These are phyloP conservation scores for Tetranychus urticae DNA, from an alignment of 1,140 invertebrate genomes.

Conservation along the genomic window DNA sequence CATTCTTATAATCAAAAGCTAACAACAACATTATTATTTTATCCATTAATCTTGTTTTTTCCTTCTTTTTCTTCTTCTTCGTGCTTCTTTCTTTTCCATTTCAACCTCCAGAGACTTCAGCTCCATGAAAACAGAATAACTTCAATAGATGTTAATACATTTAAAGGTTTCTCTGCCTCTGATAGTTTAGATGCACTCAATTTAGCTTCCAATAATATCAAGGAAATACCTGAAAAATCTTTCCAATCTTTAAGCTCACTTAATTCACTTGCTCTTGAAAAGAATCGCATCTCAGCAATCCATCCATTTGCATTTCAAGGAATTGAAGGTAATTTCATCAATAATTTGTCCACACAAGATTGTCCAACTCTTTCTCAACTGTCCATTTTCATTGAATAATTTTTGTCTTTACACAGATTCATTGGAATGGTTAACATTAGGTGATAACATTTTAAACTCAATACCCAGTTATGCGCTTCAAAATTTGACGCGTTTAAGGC, in stretches of 20 bases:
- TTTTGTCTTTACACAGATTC: constrained; percentile 32
- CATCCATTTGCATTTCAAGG: constrained; percentile 14
- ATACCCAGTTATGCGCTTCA: constrained; percentile 56
- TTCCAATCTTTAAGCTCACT: constrained; percentile 10
- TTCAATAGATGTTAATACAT: constrained; percentile 4
- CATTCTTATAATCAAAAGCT: too few species aligned
- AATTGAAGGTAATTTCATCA: constrained; percentile 32
- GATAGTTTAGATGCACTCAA: constrained; percentile 12
- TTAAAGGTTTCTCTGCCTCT: background rate
- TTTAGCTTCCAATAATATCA: constrained; percentile 12
- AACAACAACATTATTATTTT: too few species aligned
- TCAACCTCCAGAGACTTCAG: constrained; percentile 8
- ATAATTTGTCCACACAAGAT: too few species aligned
- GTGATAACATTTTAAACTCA: constrained; percentile 54
- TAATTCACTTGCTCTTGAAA: constrained; percentile 15
- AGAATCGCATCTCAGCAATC: constrained; percentile 13
- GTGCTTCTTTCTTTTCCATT: too few species aligned
- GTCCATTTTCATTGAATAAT: background rate
- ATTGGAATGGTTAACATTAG: constrained; percentile 58
- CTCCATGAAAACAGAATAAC: constrained; percentile 14
- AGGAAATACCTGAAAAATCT: constrained; percentile 9
- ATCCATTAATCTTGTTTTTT: too few species aligned
- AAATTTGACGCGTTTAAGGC: constrained; percentile 51
- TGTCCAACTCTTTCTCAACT: too few species aligned
- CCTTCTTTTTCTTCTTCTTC: too few species aligned